A percentile compares a stretch with the other conserved stretches of the same genome.
These are phyloP conservation scores for Rhynchonycteris naso DNA, from an alignment of 2,797 vertebrate genomes.

Conservation along the genomic window DNA sequence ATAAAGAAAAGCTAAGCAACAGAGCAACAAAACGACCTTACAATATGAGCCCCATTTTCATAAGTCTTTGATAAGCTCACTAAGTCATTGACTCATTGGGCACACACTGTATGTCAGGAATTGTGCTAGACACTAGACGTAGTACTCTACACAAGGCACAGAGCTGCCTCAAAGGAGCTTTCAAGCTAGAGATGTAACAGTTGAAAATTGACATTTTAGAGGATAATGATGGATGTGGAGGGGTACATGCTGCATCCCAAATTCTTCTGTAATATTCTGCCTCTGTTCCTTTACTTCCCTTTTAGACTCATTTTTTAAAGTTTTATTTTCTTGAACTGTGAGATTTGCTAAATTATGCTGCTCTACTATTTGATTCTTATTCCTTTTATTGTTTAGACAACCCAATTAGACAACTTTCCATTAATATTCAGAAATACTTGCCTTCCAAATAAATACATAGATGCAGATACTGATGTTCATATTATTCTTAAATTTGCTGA, in stretches of 20 bases:
- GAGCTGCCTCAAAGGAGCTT: background rate
- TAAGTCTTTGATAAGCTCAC: background rate
- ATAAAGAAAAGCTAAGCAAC: background rate
- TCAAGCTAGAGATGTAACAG: background rate
- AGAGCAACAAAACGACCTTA: too few species aligned
- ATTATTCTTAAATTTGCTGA: slow-evolving; percentile 40
- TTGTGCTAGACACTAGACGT: background rate
- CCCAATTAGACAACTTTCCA: background rate
- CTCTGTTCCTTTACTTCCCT: background rate
- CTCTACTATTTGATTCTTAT: background rate
- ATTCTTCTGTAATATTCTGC: background rate
- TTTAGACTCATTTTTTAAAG: background rate
- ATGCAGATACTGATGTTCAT: background rate
- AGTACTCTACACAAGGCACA: background rate
- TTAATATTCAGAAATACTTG: slow-evolving; percentile 13
- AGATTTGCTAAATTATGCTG: background rate
- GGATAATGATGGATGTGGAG: background rate
- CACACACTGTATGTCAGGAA: background rate
- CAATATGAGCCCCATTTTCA: background rate
- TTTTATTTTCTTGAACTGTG: background rate
- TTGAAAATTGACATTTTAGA: background rate
- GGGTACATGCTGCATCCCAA: background rate
- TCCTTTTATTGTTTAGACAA: background rate
- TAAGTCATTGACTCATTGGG: background rate
- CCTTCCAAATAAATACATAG: slow-evolving; percentile 40